Evolutionary conservation across 2,113 vertebrate genomes (phyloP).

Genomic region (Gambusia holbrooki): DNA sequence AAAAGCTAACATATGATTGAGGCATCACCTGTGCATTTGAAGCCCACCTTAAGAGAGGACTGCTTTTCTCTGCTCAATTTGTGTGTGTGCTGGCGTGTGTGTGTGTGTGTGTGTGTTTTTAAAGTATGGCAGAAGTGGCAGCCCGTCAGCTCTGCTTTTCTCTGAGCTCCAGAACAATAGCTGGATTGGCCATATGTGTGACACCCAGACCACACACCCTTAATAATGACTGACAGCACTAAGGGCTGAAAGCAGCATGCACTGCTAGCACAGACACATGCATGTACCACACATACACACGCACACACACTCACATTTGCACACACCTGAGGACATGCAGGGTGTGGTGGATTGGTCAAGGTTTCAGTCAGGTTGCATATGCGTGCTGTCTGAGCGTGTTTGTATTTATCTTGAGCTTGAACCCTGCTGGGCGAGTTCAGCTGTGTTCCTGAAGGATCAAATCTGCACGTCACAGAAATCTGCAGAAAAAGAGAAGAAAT

Average conservation of each 20-base stretch:
- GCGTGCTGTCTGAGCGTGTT: constrained; percentile 19
- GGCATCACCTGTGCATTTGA: background rate
- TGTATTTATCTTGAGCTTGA: constrained; percentile 53
- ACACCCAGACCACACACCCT: constrained; percentile 80
- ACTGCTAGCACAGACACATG: constrained; percentile 35
- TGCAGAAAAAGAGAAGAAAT: constrained; percentile 17
- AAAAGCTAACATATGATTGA: background rate
- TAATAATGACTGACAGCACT: constrained; percentile 85
- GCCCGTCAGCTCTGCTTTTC: constrained; percentile 96
- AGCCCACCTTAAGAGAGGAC: background rate
- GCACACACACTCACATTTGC: background rate
- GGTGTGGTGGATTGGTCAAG: constrained; percentile 48
- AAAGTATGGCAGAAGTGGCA: constrained; percentile 90
- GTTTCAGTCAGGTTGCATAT: constrained; percentile 46
- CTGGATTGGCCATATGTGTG: constrained; percentile 86
- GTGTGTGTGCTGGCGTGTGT: constrained; percentile 37
- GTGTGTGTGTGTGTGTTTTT: constrained; percentile 44
- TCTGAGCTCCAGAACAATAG: constrained; percentile 91
- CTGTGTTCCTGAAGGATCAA: constrained; percentile 56
- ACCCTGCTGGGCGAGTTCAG: constrained; percentile 67
- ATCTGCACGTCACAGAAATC: constrained; percentile 27
- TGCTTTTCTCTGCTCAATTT: background rate
- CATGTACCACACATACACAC: constrained; percentile 32
- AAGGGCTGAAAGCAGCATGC: constrained; percentile 75
- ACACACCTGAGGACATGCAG: constrained; percentile 65